These are phyloP conservation scores for Stichopus horrens DNA, from an alignment of 53 echinoderm and acorn worm species.

Conservation along the genomic window DNA sequence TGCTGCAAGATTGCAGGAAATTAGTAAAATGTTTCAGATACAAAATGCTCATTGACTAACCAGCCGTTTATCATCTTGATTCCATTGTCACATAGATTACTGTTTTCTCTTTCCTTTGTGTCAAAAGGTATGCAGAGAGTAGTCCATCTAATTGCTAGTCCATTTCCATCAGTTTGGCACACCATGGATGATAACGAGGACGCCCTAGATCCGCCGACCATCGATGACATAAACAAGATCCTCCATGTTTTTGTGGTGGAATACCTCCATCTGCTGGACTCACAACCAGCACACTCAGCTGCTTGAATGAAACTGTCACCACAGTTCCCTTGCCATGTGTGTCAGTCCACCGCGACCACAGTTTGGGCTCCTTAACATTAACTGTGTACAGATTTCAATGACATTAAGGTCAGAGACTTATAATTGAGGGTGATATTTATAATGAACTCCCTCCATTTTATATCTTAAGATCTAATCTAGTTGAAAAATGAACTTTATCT, in stretches of 20 bases:
- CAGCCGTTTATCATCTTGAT: too few species aligned
- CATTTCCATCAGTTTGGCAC: slow-evolving; percentile 86
- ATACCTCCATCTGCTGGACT: slow-evolving; percentile 66
- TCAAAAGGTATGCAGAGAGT: slow-evolving; percentile 56
- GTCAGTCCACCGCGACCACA: neutral
- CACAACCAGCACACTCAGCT: slow-evolving; percentile 17
- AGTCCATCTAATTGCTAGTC: slow-evolving; percentile 74
- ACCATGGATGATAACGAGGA: slow-evolving; percentile 56
- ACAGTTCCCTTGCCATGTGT: neutral
- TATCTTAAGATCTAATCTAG: too few species aligned
- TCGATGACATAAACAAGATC: slow-evolving; percentile 85
- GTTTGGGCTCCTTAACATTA: too few species aligned
- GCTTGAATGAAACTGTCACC: neutral
- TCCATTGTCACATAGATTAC: too few species aligned
- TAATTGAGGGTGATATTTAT: too few species aligned
- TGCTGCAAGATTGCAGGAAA: too few species aligned
- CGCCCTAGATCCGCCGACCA: slow-evolving; percentile 66
- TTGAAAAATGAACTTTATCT: too few species aligned
- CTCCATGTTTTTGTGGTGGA: slow-evolving; percentile 84
- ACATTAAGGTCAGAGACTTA: too few species aligned
- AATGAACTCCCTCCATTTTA: too few species aligned
- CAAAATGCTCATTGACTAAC: too few species aligned
- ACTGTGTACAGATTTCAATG: too few species aligned
- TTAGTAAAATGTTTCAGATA: too few species aligned
- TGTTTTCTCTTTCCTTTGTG: neutral